Percentiles rank a stretch among this genome's conserved stretches.
Evolutionary conservation across 2,113 vertebrate species (phyloP).

Genomic region (Nycticorax nycticorax): DNA sequence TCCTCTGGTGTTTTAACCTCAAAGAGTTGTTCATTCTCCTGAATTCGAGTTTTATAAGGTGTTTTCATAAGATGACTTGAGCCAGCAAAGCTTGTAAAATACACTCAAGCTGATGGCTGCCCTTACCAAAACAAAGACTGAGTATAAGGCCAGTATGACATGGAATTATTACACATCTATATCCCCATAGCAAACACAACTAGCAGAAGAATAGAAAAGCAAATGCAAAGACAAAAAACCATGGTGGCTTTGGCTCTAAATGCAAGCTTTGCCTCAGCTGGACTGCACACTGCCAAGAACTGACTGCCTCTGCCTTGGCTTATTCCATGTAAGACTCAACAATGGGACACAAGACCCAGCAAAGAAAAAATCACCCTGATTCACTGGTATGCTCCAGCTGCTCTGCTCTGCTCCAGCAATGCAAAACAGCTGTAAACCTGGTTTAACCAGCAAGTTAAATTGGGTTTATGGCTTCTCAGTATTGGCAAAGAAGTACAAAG

Average conservation of each 20-base stretch:
- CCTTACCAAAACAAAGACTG: background rate
- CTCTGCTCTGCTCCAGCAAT: slow-evolving; percentile 20
- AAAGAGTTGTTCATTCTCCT: background rate
- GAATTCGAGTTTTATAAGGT: background rate
- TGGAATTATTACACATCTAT: background rate
- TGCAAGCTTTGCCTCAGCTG: background rate
- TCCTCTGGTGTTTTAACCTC: background rate
- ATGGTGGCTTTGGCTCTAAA: background rate
- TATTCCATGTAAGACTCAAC: background rate
- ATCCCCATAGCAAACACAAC: background rate
- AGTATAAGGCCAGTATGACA: background rate
- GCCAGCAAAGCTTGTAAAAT: background rate
- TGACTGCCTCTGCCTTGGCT: background rate
- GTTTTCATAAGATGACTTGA: background rate
- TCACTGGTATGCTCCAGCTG: slow-evolving; percentile 22
- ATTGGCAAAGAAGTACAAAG: slow-evolving; percentile 46
- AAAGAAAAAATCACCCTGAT: background rate
- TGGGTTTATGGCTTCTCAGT: slow-evolving; percentile 22
- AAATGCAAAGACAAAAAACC: background rate
- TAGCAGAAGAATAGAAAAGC: background rate
- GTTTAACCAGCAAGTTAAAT: slow-evolving; percentile 48
- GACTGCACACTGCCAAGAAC: background rate
- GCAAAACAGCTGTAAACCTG: slow-evolving; percentile 52
- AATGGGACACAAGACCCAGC: background rate
- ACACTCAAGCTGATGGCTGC: background rate